Conservation (phyloP, 2,888 invertebrate species). For the Eupithecia pulchellata region DNA sequence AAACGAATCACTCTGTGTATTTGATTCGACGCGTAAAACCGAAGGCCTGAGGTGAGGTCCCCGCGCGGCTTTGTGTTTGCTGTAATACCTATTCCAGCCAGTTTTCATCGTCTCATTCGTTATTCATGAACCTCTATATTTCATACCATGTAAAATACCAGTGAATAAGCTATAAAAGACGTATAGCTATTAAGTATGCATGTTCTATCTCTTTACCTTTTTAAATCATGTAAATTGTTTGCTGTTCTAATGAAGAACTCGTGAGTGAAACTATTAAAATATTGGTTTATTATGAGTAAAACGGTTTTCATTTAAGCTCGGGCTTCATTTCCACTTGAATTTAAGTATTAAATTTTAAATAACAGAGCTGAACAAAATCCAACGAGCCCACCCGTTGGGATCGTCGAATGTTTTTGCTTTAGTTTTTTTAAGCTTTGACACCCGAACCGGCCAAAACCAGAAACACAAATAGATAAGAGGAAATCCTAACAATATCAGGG, state of each 20-base stretch:
- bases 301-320: background rate
- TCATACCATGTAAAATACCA: conserved; percentile 60
- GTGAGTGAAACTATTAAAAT: conserved; percentile 20
- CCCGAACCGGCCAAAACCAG: conserved; percentile 19
- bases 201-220: conserved; percentile 33
- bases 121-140: conserved; percentile 72
- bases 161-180: conserved; percentile 44
- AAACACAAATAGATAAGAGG: conserved; percentile 31
- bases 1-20: conserved; percentile 38
- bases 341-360: background rate
- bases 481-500: conserved; percentile 26
- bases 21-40: conserved; percentile 33
- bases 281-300: conserved; percentile 7
- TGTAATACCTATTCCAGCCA: conserved; percentile 57
- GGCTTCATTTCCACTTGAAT: background rate
- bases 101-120: conserved; percentile 67
- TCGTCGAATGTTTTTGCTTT: conserved; percentile 4
- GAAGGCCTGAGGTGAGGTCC: conserved; percentile 31
- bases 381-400: background rate
- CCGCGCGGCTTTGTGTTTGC: conserved; percentile 36
- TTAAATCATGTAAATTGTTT: conserved; percentile 37
- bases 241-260: conserved; percentile 3
- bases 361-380: background rate
- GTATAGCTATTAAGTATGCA: conserved; percentile 42
- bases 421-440: conserved; percentile 26